phyloP scores from a whole-genome alignment of 2,797 vertebrate genomes.

The Channa striata region DNA sequence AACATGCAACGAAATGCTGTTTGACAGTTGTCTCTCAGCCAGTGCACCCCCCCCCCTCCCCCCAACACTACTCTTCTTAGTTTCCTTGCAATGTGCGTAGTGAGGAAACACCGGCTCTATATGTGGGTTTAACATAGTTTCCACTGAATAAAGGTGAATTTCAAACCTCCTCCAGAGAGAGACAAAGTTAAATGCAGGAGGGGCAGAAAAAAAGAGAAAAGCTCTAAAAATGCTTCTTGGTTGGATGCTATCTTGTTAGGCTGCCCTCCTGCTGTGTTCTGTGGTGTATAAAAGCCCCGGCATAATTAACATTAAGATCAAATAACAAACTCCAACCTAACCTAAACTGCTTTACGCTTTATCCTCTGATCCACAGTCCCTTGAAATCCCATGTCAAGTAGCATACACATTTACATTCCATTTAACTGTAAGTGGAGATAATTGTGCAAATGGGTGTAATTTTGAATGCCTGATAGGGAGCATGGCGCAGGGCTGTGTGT shows the following conservation, averaged over 20 bases:
- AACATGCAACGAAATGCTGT: slow-evolving; percentile 18
- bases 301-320: slow-evolving; percentile 52
- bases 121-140: slow-evolving; percentile 69
- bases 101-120: slow-evolving; percentile 64
- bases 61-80: not conserved
- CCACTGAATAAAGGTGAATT: slow-evolving; percentile 60
- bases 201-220: not conserved
- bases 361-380: slow-evolving; percentile 42
- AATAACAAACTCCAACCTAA: slow-evolving; percentile 40
- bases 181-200: slow-evolving; percentile 11
- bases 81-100: slow-evolving; percentile 32
- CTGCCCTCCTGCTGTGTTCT: slow-evolving; percentile 21
- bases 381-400: slow-evolving; percentile 55
- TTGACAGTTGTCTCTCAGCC: slow-evolving; percentile 21
- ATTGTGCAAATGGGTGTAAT: slow-evolving; percentile 70
- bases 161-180: slow-evolving; percentile 33
- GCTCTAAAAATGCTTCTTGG: slow-evolving; percentile 47
- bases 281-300: slow-evolving; percentile 4
- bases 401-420: slow-evolving; percentile 62
- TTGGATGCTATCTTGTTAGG: slow-evolving; percentile 12
- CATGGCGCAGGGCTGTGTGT: slow-evolving; percentile 22
- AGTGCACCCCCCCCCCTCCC: slow-evolving; percentile 15
- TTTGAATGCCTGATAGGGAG: slow-evolving; percentile 47
- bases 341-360: slow-evolving; percentile 41
- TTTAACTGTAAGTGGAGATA: slow-evolving; percentile 64